Conservation (phyloP, 92 coral and sea anemone genomes). For the Phenganax marumi region DNA sequence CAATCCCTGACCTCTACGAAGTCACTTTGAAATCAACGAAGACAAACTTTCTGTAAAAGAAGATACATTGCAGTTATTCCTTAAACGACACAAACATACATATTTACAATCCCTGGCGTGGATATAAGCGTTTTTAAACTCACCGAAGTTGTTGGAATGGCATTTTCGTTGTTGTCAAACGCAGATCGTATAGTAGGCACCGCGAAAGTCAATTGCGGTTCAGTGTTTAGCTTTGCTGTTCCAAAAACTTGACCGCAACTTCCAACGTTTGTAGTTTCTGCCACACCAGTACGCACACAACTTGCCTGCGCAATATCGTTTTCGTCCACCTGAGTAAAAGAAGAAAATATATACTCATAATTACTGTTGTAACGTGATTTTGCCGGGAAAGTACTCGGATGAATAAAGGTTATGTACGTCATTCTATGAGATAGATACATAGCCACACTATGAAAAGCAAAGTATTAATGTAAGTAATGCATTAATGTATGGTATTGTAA, state of each 20-base stretch:
- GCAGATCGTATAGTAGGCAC: constrained; percentile 24
- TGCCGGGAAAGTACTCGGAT: neutral
- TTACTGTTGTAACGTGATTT: neutral
- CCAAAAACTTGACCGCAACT: constrained; percentile 20
- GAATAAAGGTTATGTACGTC: too few species aligned
- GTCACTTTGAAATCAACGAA: too few species aligned
- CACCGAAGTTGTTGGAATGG: neutral
- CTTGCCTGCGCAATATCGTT: neutral
- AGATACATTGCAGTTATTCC: too few species aligned
- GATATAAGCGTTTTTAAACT: neutral
- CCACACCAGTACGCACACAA: constrained; percentile 4
- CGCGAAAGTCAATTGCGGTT: constrained; percentile 9
- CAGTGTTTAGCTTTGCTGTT: constrained; percentile 18
- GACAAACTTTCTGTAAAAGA: too few species aligned
- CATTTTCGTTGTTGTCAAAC: neutral
- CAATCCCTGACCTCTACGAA: too few species aligned
- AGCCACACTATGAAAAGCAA: too few species aligned
- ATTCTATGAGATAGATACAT: too few species aligned
- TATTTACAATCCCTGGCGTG: too few species aligned
- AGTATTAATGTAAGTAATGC: too few species aligned
- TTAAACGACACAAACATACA: too few species aligned
- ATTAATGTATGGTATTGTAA: too few species aligned
- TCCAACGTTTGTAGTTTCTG: neutral
- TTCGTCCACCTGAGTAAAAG: constrained; percentile 23
- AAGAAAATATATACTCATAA: neutral